Base-by-base conservation (phyloP, 2,797 vertebrate species). In the Pantherophis vulpinus region DNA sequence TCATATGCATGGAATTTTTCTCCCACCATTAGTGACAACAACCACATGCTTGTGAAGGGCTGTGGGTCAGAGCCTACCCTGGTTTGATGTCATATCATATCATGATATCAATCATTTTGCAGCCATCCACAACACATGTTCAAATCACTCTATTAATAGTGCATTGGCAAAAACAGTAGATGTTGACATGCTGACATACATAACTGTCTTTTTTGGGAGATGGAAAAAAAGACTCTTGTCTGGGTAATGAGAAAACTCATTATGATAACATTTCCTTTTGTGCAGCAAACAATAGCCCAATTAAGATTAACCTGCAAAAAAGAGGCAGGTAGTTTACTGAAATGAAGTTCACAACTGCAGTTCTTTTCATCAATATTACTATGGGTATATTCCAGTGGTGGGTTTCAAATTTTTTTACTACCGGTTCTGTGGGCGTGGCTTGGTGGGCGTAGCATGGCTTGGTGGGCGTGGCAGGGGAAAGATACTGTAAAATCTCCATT, bases 131-230 rank as follows among this genome's bases (percentile, higher is more conserved):
- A 86, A 13, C 42, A 89, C 60, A n/a, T 18, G 2, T 51, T 37
- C 37, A 27, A 20, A 51, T 56, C 55, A 47, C 63, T 56, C 88
- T 93, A 93, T 90, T 93, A 90, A 93, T 90, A 93, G 79, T 11
- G 42, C 58, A 42, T 86, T 60, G 89, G 29, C 51, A 93, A 89
- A 93, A 91, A 91, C 20, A 86, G 59, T 55, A 63, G 47, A 10
- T 13, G 59, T 54, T 89, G 90, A 89, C 56, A 55, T 63, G 51
- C 37, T 89, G 90, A 83, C 29, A 55, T 42, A 23, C 20, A 42
- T 25, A 83, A 12, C 87, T 47, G 13, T 56, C 55, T 93, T 13
- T 51, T 32, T 2, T 23, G 54, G 25, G 14, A 25, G 32, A 25
- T 27, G 27, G n/a, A 25, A 23, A n/a, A 55, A 55, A 86, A 90